A percentile compares a stretch with the other conserved stretches of the same genome.
Conservation (phyloP, 2,797 vertebrate genomes). For the Danio aesculapii region DNA sequence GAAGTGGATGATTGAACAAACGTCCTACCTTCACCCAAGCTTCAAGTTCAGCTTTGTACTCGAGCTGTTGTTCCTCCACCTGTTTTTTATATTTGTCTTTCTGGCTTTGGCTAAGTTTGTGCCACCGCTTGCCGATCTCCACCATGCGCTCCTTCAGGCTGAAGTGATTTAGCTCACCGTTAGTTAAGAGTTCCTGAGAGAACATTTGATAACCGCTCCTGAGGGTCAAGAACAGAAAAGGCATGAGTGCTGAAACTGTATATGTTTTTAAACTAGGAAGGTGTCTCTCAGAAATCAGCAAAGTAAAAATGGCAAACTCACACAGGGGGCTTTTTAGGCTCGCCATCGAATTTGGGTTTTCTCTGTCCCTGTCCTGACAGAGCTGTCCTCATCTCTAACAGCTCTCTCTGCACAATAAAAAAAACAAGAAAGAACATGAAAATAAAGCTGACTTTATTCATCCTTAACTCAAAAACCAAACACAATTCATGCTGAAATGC, state of each 20-base stretch:
- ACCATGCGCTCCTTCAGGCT: slow-evolving; percentile 87
- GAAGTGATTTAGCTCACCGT: slow-evolving; percentile 84
- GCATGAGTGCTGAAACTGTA: neutral
- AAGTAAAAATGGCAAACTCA: slow-evolving; percentile 65
- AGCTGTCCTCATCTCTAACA: slow-evolving; percentile 76
- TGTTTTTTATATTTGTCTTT: slow-evolving; percentile 85
- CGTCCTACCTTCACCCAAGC: slow-evolving; percentile 79
- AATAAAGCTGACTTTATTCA: neutral
- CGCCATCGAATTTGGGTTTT: slow-evolving; percentile 84
- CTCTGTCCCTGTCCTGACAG: slow-evolving; percentile 66
- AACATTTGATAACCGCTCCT: slow-evolving; percentile 88
- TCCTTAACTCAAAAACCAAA: neutral
- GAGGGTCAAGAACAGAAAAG: slow-evolving; percentile 27
- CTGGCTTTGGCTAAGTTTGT: slow-evolving; percentile 78
- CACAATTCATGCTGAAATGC: neutral
- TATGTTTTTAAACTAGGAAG: neutral
- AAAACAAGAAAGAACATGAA: neutral
- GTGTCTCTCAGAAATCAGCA: neutral
- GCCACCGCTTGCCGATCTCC: slow-evolving; percentile 85
- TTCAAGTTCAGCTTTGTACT: slow-evolving; percentile 81
- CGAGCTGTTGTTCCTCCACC: slow-evolving; percentile 83
- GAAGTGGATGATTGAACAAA: no score
- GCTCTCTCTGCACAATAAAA: slow-evolving; percentile 75
- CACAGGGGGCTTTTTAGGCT: slow-evolving; percentile 86
- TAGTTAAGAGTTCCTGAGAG: slow-evolving; percentile 85